phyloP scores from a whole-genome alignment of 2,113 vertebrate species.

The Lutjanus erythropterus region DNA sequence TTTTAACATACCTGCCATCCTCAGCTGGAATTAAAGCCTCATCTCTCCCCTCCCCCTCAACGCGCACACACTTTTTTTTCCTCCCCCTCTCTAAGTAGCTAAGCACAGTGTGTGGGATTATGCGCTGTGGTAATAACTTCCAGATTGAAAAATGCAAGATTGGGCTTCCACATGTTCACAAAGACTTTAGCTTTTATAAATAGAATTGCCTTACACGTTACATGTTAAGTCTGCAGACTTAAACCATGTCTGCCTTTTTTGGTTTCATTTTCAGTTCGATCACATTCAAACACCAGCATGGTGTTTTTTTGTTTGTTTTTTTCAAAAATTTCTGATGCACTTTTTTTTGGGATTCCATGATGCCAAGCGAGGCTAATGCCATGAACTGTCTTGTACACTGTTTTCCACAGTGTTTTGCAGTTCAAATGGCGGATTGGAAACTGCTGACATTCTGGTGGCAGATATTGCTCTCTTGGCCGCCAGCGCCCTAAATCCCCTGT shows the following conservation, averaged over 20 bases:
- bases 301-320: slow-evolving; percentile 13
- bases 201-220: slow-evolving; percentile 27
- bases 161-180: slow-evolving; percentile 36
- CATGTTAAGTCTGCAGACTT: slow-evolving; percentile 10
- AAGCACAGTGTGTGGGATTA: slow-evolving; percentile 66
- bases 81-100: slow-evolving; percentile 52
- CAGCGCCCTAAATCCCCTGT: slow-evolving; percentile 76
- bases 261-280: slow-evolving; percentile 1
- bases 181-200: slow-evolving; percentile 41
- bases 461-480: slow-evolving; percentile 71
- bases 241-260: slow-evolving; percentile 3
- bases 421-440: slow-evolving; percentile 71
- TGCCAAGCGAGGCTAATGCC: slow-evolving; percentile 27
- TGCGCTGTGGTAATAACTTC: slow-evolving; percentile 67
- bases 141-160: slow-evolving; percentile 59
- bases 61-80: slow-evolving; percentile 4
- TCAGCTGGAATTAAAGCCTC: slow-evolving; percentile 70
- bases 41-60: slow-evolving; percentile 28
- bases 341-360: slow-evolving; percentile 1
- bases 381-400: slow-evolving; percentile 47
- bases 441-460: slow-evolving; percentile 76
- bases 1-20: slow-evolving; percentile 75
- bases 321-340: slow-evolving; percentile 8
- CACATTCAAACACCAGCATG: neutral
- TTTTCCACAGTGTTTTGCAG: slow-evolving; percentile 48